phyloP scores from a whole-genome alignment of 2,113 vertebrate species.

The Heterotis niloticus region DNA sequence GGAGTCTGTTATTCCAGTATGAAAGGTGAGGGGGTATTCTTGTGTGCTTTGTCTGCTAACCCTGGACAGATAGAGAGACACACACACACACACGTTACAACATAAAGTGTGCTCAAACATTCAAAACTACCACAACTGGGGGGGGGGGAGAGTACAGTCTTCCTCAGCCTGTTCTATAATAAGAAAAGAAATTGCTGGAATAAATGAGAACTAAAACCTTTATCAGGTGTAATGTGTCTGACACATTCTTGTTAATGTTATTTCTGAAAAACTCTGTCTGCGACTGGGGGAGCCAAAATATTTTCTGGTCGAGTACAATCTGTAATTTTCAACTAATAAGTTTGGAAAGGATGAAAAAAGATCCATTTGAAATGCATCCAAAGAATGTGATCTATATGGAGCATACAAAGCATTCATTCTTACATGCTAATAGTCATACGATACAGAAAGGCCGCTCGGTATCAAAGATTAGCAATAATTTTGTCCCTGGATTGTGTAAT shows the following conservation, averaged over 20 bases:
- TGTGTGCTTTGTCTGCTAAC: too few species aligned
- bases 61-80: too few species aligned
- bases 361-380: background rate
- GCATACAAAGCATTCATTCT: background rate
- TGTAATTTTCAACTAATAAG: conserved; percentile 1
- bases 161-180: too few species aligned
- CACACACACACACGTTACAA: too few species aligned
- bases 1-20: background rate
- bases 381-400: conserved; percentile 15
- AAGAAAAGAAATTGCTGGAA: too few species aligned
- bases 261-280: conserved; percentile 3
- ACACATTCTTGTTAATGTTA: too few species aligned
- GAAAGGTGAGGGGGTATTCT: too few species aligned
- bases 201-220: background rate
- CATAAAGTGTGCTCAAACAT: too few species aligned
- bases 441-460: background rate
- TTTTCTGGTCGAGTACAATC: conserved; percentile 31
- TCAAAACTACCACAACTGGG: too few species aligned
- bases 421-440: background rate
- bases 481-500: background rate
- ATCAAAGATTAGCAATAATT: background rate
- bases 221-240: background rate
- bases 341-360: background rate
- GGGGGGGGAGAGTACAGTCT: too few species aligned
- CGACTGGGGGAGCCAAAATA: background rate